A percentile compares a stretch with the other conserved stretches of the same genome.
Conservation (phyloP, 1,140 invertebrate genomes). For the Varroa destructor region DNA sequence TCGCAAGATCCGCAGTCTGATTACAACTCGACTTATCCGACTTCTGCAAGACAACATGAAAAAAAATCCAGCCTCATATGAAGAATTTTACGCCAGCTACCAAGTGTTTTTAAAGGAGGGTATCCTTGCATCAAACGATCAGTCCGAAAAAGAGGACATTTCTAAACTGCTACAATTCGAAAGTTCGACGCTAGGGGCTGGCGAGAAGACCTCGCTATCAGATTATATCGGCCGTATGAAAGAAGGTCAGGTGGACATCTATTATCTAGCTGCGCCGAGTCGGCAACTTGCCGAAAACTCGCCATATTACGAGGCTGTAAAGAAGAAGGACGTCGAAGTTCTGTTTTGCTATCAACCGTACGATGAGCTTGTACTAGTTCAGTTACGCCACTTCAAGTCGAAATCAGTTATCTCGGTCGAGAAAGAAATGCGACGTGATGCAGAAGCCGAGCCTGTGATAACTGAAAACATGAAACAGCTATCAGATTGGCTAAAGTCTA, state of each 20-base stretch:
- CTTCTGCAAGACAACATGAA: conserved; percentile 70
- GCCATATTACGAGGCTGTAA: conserved; percentile 84
- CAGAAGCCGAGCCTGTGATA: conserved; percentile 47
- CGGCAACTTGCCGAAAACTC: conserved; percentile 76
- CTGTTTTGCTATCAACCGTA: conserved; percentile 89
- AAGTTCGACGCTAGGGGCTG: conserved; percentile 61
- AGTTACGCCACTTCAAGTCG: conserved; percentile 66
- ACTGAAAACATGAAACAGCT: conserved; percentile 35
- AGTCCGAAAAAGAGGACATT: conserved; percentile 76
- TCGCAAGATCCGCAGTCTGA: conserved; percentile 64
- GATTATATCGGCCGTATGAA: conserved; percentile 65
- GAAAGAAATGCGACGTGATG: conserved; percentile 73
- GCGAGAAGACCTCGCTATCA: conserved; percentile 60
- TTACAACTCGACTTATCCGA: conserved; percentile 68
- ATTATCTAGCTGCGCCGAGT: conserved; percentile 82
- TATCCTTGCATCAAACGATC: conserved; percentile 65
- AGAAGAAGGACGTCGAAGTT: conserved; percentile 67
- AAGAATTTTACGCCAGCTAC: conserved; percentile 79
- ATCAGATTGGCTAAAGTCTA: conserved; percentile 55
- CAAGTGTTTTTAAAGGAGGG: conserved; percentile 87
- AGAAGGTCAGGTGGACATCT: conserved; percentile 69
- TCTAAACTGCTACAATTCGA: conserved; percentile 80
- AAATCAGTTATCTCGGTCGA: conserved; percentile 74
- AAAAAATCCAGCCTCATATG: conserved; percentile 67
- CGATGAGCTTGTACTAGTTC: conserved; percentile 85